phyloP scores from a whole-genome alignment of 2,113 vertebrate species.

The Poicephalus meyeri region DNA sequence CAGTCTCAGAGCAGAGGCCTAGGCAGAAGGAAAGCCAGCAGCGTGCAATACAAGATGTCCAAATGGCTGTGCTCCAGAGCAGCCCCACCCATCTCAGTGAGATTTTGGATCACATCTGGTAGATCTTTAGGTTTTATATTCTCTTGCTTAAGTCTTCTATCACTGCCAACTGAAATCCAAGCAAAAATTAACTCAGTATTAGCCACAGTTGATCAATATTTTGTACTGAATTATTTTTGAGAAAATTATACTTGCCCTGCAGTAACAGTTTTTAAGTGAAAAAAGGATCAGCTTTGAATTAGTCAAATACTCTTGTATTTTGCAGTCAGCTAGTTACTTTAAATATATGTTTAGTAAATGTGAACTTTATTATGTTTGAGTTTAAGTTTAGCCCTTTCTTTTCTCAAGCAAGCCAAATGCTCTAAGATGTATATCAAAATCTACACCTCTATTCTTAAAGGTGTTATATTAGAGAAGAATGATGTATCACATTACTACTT shows the following conservation, averaged over 20 bases:
- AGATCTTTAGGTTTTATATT: background rate
- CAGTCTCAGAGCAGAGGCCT: background rate
- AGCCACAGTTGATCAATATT: background rate
- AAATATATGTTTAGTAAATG: background rate
- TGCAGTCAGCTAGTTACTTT: background rate
- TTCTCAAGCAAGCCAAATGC: background rate
- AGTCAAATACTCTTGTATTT: fast-evolving
- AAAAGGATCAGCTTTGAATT: background rate
- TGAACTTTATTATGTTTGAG: background rate
- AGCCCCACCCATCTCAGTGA: background rate
- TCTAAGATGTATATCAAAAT: background rate
- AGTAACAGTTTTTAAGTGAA: background rate
- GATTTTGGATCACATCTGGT: background rate
- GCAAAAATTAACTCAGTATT: background rate
- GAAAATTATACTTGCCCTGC: background rate
- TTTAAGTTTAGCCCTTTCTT: background rate
- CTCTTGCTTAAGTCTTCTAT: background rate
- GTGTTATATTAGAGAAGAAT: background rate
- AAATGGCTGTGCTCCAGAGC: background rate
- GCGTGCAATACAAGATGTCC: fast-evolving
- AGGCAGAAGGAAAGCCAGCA: background rate
- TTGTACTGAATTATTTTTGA: background rate
- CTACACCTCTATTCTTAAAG: background rate
- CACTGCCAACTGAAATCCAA: background rate
- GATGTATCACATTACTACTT: background rate